Percentiles rank a stretch among this genome's conserved stretches.
These are phyloP conservation scores for Murina feae DNA, from an alignment of 2,113 vertebrate species.

Conservation along the genomic window DNA sequence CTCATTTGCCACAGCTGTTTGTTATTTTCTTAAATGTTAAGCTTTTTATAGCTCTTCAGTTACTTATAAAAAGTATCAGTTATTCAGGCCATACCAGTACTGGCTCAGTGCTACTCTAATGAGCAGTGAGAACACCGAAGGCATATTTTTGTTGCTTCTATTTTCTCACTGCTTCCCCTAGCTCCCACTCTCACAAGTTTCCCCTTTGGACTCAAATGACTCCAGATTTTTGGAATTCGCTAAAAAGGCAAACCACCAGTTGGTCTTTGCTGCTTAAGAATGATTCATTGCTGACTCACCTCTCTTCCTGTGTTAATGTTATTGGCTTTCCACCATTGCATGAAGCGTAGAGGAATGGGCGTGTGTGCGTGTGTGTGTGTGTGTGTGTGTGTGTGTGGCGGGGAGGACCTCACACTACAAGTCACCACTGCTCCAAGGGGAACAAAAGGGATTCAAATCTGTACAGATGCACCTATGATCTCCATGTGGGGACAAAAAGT, in stretches of 20 bases:
- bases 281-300: background rate
- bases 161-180: slow-evolving; percentile 1
- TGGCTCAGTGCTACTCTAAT: slow-evolving; percentile 52
- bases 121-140: slow-evolving; percentile 32
- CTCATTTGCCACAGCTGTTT: slow-evolving; percentile 72
- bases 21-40: slow-evolving; percentile 67
- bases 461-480: background rate
- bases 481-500: background rate
- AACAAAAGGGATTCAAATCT: background rate
- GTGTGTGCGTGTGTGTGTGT: too few species aligned
- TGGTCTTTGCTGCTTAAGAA: slow-evolving; percentile 36
- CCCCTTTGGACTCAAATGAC: slow-evolving; percentile 58
- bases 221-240: slow-evolving; percentile 58
- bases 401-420: background rate
- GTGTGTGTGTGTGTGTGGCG: too few species aligned
- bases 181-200: background rate
- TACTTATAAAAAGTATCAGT: slow-evolving; percentile 71
- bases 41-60: slow-evolving; percentile 74
- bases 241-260: background rate
- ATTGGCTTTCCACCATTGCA: background rate
- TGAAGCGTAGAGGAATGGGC: background rate
- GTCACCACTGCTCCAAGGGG: background rate
- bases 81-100: slow-evolving; percentile 59
- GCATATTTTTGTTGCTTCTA: slow-evolving; percentile 57
- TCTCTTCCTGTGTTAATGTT: background rate